These are phyloP conservation scores for Diabrotica virgifera DNA, from an alignment of 1,140 invertebrate genomes.

Conservation along the genomic window DNA sequence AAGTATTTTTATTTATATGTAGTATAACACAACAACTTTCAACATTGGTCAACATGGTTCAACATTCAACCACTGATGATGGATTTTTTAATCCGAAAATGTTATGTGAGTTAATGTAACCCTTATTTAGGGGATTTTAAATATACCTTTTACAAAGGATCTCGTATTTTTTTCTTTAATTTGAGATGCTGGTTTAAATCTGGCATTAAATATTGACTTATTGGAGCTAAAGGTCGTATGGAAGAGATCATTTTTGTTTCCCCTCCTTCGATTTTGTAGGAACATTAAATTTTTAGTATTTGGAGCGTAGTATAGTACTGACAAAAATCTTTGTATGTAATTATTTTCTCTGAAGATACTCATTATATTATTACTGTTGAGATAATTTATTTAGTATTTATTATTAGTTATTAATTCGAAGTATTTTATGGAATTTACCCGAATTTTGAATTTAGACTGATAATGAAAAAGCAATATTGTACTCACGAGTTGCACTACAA, in stretches of 20 bases:
- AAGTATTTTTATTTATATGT: too few species aligned
- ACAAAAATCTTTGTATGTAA: constrained; percentile 23
- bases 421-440: constrained; percentile 33
- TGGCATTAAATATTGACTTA: too few species aligned
- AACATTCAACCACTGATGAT: too few species aligned
- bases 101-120: too few species aligned
- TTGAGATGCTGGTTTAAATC: too few species aligned
- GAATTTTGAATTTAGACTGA: constrained; percentile 41
- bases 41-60: too few species aligned
- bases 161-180: too few species aligned
- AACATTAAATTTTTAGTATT: constrained; percentile 21
- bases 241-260: constrained; percentile 17
- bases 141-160: too few species aligned
- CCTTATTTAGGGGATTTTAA: too few species aligned
- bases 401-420: constrained; percentile 29
- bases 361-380: constrained; percentile 34
- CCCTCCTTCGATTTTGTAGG: constrained; percentile 15
- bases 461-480: constrained; percentile 36
- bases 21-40: too few species aligned
- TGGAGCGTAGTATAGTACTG: constrained; percentile 29
- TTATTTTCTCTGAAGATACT: constrained; percentile 35
- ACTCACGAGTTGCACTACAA: constrained; percentile 30
- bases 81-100: too few species aligned
- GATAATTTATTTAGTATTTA: constrained; percentile 39
- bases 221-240: not conserved